phyloP scores from a whole-genome alignment of 2,888 invertebrate genomes.

The Serripes groenlandicus region DNA sequence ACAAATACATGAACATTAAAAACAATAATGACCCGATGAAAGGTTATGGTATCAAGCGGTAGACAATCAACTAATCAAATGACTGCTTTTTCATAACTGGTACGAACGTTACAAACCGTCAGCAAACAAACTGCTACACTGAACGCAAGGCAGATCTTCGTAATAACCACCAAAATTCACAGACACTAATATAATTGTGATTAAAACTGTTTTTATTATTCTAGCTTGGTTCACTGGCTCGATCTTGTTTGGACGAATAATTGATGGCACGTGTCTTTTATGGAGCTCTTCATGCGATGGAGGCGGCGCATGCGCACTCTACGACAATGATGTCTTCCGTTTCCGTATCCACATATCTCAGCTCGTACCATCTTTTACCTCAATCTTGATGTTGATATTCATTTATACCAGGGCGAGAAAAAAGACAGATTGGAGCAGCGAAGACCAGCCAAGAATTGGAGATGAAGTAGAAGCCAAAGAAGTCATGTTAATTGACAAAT shows the following conservation, averaged over 20 bases:
- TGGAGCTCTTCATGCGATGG: conserved; percentile 20
- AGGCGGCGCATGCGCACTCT: conserved; percentile 21
- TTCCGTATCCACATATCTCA: conserved; percentile 4
- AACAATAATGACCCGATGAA: too few relatives aligned
- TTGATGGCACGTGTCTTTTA: conserved; percentile 14
- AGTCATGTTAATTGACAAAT: conserved; percentile 23
- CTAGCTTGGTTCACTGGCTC: conserved; percentile 7
- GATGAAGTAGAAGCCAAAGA: conserved; percentile 19
- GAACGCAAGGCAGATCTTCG: too few relatives aligned
- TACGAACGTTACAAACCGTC: too few relatives aligned
- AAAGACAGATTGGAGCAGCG: conserved; percentile 23
- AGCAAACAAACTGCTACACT: too few relatives aligned
- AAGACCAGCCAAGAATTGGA: conserved; percentile 27
- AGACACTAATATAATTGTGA: too few relatives aligned
- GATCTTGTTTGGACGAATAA: conserved; percentile 6
- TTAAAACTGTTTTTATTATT: too few relatives aligned
- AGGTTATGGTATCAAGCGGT: too few relatives aligned
- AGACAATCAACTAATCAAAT: too few relatives aligned
- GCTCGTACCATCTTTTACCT: neutral
- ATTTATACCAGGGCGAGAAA: neutral
- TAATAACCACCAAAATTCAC: too few relatives aligned
- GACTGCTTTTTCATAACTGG: too few relatives aligned
- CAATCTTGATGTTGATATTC: conserved; percentile 4
- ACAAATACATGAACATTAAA: too few relatives aligned
- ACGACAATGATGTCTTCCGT: conserved; percentile 21